phyloP scores from a whole-genome alignment of 2,888 invertebrate species.

The Lissocephala sabroskyi region DNA sequence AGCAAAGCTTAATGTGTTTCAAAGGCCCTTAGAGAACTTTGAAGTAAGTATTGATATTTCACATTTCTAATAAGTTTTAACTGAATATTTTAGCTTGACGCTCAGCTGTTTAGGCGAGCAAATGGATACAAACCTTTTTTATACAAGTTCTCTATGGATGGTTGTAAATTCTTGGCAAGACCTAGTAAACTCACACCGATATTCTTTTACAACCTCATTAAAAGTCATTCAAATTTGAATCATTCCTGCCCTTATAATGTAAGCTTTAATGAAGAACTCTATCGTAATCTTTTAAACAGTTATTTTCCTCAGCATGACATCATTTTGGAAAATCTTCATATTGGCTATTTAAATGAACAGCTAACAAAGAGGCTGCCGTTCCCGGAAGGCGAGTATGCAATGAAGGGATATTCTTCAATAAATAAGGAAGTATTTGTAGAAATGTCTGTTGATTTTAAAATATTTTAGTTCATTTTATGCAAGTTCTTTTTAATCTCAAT shows the following conservation, averaged over 20 bases:
- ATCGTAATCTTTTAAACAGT: not conserved
- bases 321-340: not conserved
- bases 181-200: not conserved
- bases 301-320: too few relatives aligned
- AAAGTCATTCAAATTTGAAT: not conserved
- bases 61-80: not conserved
- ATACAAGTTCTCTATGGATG: conserved; percentile 1
- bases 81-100: not conserved
- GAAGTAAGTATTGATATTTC: not conserved
- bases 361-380: too few relatives aligned
- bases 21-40: not conserved
- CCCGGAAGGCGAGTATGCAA: too few relatives aligned
- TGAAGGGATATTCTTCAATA: too few relatives aligned
- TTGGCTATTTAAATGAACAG: not conserved
- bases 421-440: too few relatives aligned
- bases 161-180: not conserved
- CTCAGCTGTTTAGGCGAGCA: not conserved
- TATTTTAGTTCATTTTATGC: too few relatives aligned
- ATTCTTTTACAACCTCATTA: not conserved
- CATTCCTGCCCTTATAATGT: not conserved
- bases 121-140: conserved; percentile 6
- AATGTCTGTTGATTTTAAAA: too few relatives aligned
- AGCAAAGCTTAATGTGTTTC: not conserved
- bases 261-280: not conserved
- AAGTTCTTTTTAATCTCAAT: too few relatives aligned